Evolutionary conservation across 2,888 invertebrate species (phyloP).

Genomic region (Polydrusus tereticollis): DNA sequence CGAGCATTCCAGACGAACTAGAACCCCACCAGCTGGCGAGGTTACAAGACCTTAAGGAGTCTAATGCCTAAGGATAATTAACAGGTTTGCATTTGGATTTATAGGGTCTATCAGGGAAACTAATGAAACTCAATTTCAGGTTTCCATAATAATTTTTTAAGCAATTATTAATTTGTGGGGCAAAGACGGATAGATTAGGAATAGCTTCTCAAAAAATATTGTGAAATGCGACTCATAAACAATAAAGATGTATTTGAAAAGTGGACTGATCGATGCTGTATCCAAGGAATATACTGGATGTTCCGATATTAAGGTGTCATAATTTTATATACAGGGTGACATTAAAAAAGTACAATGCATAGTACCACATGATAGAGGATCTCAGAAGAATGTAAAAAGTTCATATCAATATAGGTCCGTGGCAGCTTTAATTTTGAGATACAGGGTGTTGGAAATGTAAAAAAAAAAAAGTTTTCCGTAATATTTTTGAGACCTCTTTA

Average conservation of each 20-base stretch:
- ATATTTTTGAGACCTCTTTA: no score
- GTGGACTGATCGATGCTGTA: constrained; percentile 5
- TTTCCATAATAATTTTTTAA: constrained; percentile 9
- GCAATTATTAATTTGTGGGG: background rate
- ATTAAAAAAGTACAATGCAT: no score
- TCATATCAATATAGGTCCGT: no score
- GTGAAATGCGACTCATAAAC: background rate
- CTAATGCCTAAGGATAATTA: constrained; percentile 79
- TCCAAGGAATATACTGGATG: background rate
- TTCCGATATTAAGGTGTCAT: no score
- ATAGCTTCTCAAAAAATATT: background rate
- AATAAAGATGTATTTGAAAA: background rate
- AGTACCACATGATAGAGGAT: no score
- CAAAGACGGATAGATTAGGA: background rate
- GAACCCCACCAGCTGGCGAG: constrained; percentile 90
- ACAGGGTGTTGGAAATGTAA: no score
- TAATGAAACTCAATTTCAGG: background rate
- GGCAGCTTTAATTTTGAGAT: no score
- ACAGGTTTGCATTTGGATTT: constrained; percentile 22
- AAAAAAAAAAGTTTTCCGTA: no score
- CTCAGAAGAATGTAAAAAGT: no score
- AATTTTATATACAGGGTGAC: no score
- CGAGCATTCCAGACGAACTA: constrained; percentile 89
- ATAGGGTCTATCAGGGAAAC: background rate
- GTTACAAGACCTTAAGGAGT: constrained; percentile 90